Percentiles rank a stretch among this genome's conserved stretches.
These are phyloP conservation scores for Trachymyrmex cornetzi DNA, from an alignment of 1,140 invertebrate genomes.

Conservation along the genomic window DNA sequence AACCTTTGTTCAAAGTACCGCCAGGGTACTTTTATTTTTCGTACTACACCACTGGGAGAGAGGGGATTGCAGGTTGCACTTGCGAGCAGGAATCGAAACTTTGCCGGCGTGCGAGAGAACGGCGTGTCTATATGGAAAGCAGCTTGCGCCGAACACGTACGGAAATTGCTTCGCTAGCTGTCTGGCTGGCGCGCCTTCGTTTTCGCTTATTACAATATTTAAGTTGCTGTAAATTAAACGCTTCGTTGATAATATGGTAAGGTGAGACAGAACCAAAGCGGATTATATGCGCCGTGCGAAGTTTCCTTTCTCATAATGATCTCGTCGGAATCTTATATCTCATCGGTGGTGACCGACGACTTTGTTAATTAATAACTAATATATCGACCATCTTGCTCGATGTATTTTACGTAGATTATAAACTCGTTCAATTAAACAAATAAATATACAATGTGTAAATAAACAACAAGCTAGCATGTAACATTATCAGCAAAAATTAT, in stretches of 20 bases:
- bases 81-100: constrained; percentile 54
- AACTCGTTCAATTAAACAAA: constrained; percentile 4
- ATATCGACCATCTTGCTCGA: neutral
- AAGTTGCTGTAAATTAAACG: constrained; percentile 59
- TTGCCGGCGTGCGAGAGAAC: constrained; percentile 20
- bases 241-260: constrained; percentile 29
- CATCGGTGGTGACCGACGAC: neutral
- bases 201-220: constrained; percentile 62
- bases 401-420: constrained; percentile 14
- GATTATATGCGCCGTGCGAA: neutral
- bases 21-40: too few species aligned
- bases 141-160: constrained; percentile 48
- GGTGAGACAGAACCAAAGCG: neutral
- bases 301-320: constrained; percentile 50
- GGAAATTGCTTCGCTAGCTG: constrained; percentile 56
- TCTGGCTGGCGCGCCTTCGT: neutral
- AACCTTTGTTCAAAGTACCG: too few species aligned
- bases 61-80: constrained; percentile 19
- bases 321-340: constrained; percentile 41
- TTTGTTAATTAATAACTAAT: constrained; percentile 47
- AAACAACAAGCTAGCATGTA: neutral
- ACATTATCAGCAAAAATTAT: neutral
- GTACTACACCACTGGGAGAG: too few species aligned
- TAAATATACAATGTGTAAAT: constrained; percentile 24
- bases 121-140: constrained; percentile 56